phyloP scores from a whole-genome alignment of 1,140 invertebrate genomes.

The Aphelinus certus region DNA sequence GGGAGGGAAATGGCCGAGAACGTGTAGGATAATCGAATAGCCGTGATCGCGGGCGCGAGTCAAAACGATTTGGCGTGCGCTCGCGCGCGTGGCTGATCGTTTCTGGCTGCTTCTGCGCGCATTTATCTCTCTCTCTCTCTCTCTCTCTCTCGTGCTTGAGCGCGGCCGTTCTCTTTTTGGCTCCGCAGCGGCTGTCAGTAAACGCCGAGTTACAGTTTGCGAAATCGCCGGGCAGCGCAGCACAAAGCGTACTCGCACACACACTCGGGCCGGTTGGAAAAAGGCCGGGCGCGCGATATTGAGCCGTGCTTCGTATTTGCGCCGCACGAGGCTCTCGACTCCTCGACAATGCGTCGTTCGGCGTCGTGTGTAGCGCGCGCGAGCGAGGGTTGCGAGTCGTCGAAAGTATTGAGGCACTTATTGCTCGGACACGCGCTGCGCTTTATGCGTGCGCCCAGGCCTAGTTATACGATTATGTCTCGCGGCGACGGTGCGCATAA shows the following conservation, averaged over 20 bases:
- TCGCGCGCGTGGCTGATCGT: constrained; percentile 1
- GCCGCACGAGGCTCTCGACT: neutral
- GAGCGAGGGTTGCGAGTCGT: neutral
- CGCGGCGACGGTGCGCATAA: neutral
- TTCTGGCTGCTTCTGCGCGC: neutral
- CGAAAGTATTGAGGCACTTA: constrained; percentile 19
- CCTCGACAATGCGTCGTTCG: constrained; percentile 4
- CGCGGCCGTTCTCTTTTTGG: neutral
- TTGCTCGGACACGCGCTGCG: constrained; percentile 28
- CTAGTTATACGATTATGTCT: constrained; percentile 22
- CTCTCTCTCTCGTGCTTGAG: neutral
- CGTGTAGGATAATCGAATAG: neutral
- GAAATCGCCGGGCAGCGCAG: constrained; percentile 4
- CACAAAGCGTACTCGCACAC: constrained; percentile 14
- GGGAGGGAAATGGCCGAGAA: too few species aligned
- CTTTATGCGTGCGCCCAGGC: too few species aligned
- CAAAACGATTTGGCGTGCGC: constrained; percentile 12
- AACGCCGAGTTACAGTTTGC: constrained; percentile 14
- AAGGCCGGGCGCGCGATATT: neutral
- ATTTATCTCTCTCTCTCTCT: neutral
- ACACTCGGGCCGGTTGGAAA: neutral
- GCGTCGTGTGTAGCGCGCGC: too few species aligned
- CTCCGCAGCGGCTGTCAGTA: neutral
- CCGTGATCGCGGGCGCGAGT: neutral
- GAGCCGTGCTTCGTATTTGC: constrained; percentile 15